Conservation (phyloP, 1,140 invertebrate genomes). For the Mycetomoellerius zeteki region DNA sequence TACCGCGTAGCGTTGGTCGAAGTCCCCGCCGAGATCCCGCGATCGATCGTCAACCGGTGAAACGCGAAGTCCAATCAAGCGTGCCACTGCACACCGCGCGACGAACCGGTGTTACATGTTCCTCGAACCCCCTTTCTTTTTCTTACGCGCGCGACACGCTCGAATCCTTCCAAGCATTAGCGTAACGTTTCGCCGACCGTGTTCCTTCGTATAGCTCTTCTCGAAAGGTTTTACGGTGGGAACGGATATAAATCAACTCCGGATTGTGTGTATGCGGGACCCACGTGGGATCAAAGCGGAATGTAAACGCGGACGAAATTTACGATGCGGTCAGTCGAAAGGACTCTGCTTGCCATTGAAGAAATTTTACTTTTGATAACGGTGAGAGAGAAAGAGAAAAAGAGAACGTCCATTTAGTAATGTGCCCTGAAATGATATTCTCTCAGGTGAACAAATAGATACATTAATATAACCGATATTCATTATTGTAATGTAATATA, state of each 20-base stretch:
- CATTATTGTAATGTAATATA: too few species aligned
- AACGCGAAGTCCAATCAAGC: slow-evolving; percentile 55
- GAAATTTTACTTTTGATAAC: not conserved
- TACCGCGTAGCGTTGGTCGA: not conserved
- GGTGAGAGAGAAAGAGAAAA: not conserved
- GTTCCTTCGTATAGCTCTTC: not conserved
- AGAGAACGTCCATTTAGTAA: not conserved
- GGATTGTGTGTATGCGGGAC: not conserved
- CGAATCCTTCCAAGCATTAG: slow-evolving; percentile 33
- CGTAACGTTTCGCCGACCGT: slow-evolving; percentile 19
- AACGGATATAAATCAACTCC: slow-evolving; percentile 31
- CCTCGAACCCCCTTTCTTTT: not conserved
- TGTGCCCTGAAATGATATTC: too few species aligned
- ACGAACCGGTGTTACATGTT: slow-evolving; percentile 63
- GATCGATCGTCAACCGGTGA: slow-evolving; percentile 43
- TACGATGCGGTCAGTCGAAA: not conserved
- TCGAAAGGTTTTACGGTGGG: slow-evolving; percentile 34
- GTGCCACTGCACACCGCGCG: slow-evolving; percentile 33
- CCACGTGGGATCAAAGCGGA: not conserved
- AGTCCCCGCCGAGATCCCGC: slow-evolving; percentile 17
- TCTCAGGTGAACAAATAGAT: too few species aligned
- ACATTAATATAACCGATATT: too few species aligned
- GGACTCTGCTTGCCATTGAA: not conserved
- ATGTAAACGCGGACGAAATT: slow-evolving; percentile 43
- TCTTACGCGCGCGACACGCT: slow-evolving; percentile 41